phyloP scores from a whole-genome alignment of 1,140 invertebrate species.

The Galleria mellonella region DNA sequence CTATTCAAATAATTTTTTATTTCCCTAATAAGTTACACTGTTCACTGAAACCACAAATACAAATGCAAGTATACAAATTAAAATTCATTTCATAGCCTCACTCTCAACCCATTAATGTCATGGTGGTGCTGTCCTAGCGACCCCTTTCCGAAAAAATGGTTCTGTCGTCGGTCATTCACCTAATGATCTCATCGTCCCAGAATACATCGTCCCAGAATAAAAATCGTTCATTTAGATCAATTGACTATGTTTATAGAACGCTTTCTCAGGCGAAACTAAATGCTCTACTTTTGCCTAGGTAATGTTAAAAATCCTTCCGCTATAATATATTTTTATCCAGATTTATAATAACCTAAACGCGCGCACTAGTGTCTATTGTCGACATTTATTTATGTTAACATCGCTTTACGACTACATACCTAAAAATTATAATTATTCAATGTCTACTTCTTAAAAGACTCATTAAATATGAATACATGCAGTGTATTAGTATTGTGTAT shows the following conservation, averaged over 20 bases:
- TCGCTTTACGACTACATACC: no score
- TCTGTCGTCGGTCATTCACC: conserved; percentile 54
- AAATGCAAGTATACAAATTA: no score
- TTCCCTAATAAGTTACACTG: no score
- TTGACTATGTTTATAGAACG: conserved; percentile 56
- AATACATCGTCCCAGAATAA: conserved; percentile 67
- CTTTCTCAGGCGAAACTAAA: conserved; percentile 49
- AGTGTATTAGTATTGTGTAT: no score
- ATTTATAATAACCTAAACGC: not conserved
- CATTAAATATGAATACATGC: no score
- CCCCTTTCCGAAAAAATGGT: conserved; percentile 39
- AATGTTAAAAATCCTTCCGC: conserved; percentile 21
- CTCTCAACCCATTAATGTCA: conserved; percentile 37
- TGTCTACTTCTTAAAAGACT: not conserved
- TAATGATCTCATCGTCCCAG: conserved; percentile 65
- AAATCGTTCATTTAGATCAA: conserved; percentile 57
- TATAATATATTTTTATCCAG: not conserved
- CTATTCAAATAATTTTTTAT: no score
- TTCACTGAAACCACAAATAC: no score
- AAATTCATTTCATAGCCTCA: no score
- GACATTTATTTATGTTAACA: no score
- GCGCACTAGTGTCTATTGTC: no score
- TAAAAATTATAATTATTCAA: not conserved
- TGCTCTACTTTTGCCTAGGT: conserved; percentile 41
- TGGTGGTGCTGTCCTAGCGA: conserved; percentile 40